Conservation (phyloP, 2,113 vertebrate genomes). For the Smithornis capensis region DNA sequence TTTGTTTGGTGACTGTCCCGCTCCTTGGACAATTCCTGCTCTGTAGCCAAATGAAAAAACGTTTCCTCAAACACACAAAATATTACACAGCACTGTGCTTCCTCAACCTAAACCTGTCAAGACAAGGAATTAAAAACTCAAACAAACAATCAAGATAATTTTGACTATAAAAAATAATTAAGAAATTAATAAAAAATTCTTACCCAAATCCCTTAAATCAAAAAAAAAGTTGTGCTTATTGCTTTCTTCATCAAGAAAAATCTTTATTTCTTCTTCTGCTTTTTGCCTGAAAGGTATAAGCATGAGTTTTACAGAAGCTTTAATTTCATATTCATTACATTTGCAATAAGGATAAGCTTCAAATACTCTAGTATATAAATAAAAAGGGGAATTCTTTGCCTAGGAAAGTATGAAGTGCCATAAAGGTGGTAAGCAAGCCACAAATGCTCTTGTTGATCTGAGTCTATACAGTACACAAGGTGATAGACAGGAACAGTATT, state of each 20-base stretch:
- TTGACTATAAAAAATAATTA: neutral
- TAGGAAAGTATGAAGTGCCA: neutral
- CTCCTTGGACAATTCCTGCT: constrained; percentile 74
- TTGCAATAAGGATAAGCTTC: neutral
- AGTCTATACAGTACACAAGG: neutral
- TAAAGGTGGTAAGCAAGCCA: neutral
- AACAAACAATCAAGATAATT: neutral
- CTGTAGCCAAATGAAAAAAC: constrained; percentile 71
- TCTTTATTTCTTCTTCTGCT: constrained; percentile 78
- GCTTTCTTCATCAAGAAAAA: constrained; percentile 74
- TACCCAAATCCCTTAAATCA: constrained; percentile 71
- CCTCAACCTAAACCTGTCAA: neutral
- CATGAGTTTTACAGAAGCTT: neutral
- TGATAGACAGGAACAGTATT: neutral
- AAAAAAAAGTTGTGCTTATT: constrained; percentile 57
- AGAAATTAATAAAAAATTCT: constrained; percentile 19
- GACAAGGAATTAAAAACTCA: neutral
- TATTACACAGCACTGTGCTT: neutral
- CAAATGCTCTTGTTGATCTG: neutral
- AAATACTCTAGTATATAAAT: neutral
- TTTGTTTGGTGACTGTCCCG: constrained; percentile 67
- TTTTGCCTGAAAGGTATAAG: constrained; percentile 78
- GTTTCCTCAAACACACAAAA: constrained; percentile 20
- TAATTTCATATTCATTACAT: neutral
- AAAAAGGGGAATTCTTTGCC: neutral